Evolutionary conservation across 2,113 vertebrate genomes (phyloP).

Genomic region (Brachyhypopomus occidentalis): DNA sequence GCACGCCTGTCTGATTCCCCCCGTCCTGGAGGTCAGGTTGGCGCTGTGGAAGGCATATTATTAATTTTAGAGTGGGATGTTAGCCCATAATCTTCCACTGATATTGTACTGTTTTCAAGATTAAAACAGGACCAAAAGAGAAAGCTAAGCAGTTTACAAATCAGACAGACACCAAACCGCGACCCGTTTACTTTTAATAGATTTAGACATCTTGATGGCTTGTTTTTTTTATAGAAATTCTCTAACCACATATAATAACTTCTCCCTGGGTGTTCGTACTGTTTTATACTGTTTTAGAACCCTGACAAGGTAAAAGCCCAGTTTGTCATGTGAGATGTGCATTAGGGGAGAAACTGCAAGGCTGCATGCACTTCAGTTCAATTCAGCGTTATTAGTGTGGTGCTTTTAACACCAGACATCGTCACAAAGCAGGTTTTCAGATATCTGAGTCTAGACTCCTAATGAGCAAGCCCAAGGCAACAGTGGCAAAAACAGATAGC

Average conservation of each 20-base stretch:
- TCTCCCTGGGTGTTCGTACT: neutral
- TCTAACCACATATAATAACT: neutral
- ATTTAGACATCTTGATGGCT: neutral
- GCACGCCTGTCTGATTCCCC: too few relatives aligned
- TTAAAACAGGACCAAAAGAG: too few relatives aligned
- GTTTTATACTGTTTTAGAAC: slow-evolving; percentile 17
- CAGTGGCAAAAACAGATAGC: neutral
- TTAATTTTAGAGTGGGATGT: too few relatives aligned
- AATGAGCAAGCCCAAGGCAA: neutral
- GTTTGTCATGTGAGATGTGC: slow-evolving; percentile 4
- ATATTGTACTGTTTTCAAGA: too few relatives aligned
- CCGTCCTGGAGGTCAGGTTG: too few relatives aligned
- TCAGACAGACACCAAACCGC: too few relatives aligned
- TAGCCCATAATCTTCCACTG: too few relatives aligned
- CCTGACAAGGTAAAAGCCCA: neutral
- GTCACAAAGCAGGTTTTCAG: too few relatives aligned
- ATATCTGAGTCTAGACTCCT: too few relatives aligned
- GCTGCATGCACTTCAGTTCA: slow-evolving; percentile 12
- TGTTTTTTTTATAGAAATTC: neutral
- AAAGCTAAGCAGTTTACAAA: too few relatives aligned
- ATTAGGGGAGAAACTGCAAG: slow-evolving; percentile 13
- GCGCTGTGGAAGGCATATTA: too few relatives aligned
- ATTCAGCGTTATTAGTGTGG: neutral
- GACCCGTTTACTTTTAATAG: neutral
- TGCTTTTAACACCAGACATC: too few relatives aligned